These are phyloP conservation scores for Piprites chloris DNA, from an alignment of 2,113 vertebrate genomes.

Conservation along the genomic window DNA sequence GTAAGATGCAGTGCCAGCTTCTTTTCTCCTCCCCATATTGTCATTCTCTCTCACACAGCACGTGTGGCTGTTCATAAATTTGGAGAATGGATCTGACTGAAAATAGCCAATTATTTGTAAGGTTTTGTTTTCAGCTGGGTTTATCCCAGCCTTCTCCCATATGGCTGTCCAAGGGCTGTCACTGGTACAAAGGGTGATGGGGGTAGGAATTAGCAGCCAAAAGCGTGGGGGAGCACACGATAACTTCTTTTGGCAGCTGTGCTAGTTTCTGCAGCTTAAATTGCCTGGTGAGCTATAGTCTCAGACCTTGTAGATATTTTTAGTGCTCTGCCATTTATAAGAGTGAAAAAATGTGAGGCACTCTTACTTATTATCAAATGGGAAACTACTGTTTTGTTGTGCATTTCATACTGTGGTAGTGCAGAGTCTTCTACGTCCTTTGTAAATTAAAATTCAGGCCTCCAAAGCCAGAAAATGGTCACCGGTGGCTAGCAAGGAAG, in stretches of 20 bases:
- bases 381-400: neutral
- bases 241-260: slow-evolving; percentile 5
- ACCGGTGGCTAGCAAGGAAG: neutral
- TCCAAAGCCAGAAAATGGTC: neutral
- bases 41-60: neutral
- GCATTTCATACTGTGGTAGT: neutral
- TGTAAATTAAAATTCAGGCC: neutral
- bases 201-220: neutral
- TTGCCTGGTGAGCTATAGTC: neutral
- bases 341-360: neutral
- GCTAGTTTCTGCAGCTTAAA: slow-evolving; percentile 8
- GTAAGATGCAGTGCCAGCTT: neutral
- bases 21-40: neutral
- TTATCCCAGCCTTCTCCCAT: neutral
- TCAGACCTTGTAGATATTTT: slow-evolving; percentile 20
- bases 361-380: neutral
- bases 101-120: neutral
- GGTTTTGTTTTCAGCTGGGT: neutral
- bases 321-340: slow-evolving; percentile 5
- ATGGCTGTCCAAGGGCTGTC: neutral
- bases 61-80: neutral
- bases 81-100: neutral
- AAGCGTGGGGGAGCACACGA: neutral
- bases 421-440: neutral
- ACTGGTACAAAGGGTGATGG: neutral